These are phyloP conservation scores for Tineola bisselliella DNA, from an alignment of 2,888 invertebrate species.

Conservation along the genomic window DNA sequence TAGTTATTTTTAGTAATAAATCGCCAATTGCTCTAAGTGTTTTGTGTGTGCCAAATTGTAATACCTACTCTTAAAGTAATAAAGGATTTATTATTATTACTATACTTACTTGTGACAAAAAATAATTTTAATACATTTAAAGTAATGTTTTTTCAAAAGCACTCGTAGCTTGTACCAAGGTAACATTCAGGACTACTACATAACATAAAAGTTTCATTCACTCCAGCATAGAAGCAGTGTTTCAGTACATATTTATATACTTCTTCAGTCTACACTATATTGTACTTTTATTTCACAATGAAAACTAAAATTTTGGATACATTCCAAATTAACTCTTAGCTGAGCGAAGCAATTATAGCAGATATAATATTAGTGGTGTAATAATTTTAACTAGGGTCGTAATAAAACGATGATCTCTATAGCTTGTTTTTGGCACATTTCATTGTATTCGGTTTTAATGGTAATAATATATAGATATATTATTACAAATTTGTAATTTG, in stretches of 20 bases:
- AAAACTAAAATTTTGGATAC: slow-evolving; percentile 40
- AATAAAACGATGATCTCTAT: slow-evolving; percentile 9
- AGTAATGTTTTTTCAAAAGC: too few species aligned
- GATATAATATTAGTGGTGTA: slow-evolving; percentile 9
- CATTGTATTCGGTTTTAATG: background rate
- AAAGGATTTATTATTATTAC: too few species aligned
- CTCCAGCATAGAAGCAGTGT: background rate
- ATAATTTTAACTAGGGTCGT: background rate
- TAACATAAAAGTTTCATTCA: background rate
- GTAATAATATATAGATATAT: too few species aligned
- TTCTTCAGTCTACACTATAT: background rate
- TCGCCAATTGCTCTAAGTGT: too few species aligned
- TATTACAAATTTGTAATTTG: too few species aligned
- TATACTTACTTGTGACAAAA: too few species aligned
- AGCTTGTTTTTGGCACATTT: background rate
- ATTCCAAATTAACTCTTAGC: slow-evolving; percentile 59
- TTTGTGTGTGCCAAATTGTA: too few species aligned
- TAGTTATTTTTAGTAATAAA: too few species aligned
- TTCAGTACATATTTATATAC: background rate
- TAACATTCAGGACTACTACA: background rate
- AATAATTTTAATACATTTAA: too few species aligned
- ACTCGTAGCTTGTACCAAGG: background rate
- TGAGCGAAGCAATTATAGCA: slow-evolving; percentile 8
- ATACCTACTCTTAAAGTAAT: too few species aligned
- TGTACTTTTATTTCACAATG: slow-evolving; percentile 4